phyloP scores from a whole-genome alignment of 2,797 vertebrate species.

The Xiphorhynchus erythropygius region DNA sequence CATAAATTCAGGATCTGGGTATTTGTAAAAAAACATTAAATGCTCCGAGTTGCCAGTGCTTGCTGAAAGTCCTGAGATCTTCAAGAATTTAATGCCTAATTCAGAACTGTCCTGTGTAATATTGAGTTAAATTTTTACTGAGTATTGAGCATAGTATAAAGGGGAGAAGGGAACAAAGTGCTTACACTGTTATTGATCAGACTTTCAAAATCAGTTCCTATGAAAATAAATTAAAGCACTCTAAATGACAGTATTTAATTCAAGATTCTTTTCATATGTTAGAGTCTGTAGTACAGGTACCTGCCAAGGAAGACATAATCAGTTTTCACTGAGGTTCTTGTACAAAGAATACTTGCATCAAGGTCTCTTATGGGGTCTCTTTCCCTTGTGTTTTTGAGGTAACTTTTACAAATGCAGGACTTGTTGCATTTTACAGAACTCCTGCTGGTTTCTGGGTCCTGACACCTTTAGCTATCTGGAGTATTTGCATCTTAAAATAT shows the following conservation, averaged over 20 bases:
- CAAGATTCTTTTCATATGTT: not conserved
- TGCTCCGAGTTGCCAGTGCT: not conserved
- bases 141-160: not conserved
- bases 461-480: slow-evolving; percentile 19
- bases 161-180: not conserved
- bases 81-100: not conserved
- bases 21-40: not conserved
- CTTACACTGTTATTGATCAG: not conserved
- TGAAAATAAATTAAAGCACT: not conserved
- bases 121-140: not conserved
- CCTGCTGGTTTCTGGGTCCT: slow-evolving; percentile 15
- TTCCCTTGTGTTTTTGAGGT: not conserved
- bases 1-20: not conserved
- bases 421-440: slow-evolving; percentile 8
- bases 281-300: not conserved
- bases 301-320: not conserved
- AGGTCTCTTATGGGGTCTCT: not conserved
- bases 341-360: not conserved
- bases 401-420: not conserved
- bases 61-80: not conserved
- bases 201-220: not conserved
- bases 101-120: not conserved
- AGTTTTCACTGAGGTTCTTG: not conserved
- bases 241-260: not conserved
- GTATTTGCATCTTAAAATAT: slow-evolving; percentile 54